These are phyloP conservation scores for Nerophis lumbriciformis DNA, from an alignment of 2,113 vertebrate species.

Conservation along the genomic window DNA sequence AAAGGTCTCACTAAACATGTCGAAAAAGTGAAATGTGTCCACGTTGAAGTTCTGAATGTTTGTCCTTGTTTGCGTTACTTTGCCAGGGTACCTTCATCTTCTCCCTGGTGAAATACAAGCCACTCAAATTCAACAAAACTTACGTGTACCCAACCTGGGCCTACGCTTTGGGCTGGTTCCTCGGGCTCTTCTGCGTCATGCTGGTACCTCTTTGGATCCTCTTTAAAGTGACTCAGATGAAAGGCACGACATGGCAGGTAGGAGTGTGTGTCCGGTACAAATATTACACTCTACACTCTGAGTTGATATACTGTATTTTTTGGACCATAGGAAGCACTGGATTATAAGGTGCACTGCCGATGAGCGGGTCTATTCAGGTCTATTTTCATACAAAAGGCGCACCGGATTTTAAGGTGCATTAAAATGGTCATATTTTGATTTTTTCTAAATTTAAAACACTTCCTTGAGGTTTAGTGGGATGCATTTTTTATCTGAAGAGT, in stretches of 20 bases:
- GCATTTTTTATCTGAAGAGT: no score
- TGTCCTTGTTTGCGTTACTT: neutral
- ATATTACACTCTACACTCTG: no score
- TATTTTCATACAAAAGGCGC: no score
- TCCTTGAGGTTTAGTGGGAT: no score
- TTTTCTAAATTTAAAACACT: no score
- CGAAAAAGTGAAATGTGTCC: neutral
- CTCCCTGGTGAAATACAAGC: slow-evolving; percentile 59
- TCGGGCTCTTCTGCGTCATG: slow-evolving; percentile 83
- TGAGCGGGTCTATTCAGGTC: no score
- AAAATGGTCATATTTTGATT: no score
- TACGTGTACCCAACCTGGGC: slow-evolving; percentile 87
- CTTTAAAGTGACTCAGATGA: slow-evolving; percentile 62
- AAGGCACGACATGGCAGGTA: slow-evolving; percentile 58
- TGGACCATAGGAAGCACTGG: no score
- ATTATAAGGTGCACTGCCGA: no score
- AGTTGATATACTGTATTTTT: no score
- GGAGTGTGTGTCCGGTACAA: neutral
- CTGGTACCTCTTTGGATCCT: slow-evolving; percentile 81
- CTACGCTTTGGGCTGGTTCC: slow-evolving; percentile 81
- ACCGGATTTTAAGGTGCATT: no score
- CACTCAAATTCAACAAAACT: slow-evolving; percentile 80
- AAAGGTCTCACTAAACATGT: neutral
- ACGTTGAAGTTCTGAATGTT: neutral
- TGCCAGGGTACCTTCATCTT: slow-evolving; percentile 64